Evolutionary conservation across 2,113 vertebrate species (phyloP).

Genomic region (Ciconia maguari): DNA sequence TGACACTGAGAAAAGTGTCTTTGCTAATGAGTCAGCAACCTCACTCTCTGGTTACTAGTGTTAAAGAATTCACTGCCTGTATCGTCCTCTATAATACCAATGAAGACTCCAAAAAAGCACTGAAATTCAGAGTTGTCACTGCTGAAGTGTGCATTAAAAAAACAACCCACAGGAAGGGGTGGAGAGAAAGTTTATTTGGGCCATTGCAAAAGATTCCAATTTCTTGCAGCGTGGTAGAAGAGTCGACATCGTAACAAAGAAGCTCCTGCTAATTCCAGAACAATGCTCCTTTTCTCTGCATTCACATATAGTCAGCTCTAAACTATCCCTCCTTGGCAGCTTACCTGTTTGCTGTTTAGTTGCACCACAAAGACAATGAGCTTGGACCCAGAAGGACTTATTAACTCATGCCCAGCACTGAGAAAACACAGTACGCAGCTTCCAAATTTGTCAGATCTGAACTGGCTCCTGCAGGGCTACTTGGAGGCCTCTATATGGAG

Average conservation of each 20-base stretch:
- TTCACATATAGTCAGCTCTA: not conserved
- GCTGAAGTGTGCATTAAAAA: not conserved
- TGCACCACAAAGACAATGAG: not conserved
- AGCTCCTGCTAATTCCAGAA: not conserved
- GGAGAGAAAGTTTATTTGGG: not conserved
- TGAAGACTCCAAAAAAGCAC: not conserved
- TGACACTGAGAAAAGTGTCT: not conserved
- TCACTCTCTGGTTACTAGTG: not conserved
- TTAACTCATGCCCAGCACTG: not conserved
- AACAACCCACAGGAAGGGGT: not conserved
- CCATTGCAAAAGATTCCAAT: not conserved
- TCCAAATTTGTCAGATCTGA: not conserved
- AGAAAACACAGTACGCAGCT: not conserved
- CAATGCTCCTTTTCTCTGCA: not conserved
- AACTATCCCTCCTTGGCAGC: not conserved
- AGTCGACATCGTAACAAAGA: accelerated
- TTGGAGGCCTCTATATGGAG: not conserved
- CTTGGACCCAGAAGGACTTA: not conserved
- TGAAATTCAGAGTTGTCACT: not conserved
- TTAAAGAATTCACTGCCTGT: not conserved
- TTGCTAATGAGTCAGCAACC: not conserved
- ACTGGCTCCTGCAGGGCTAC: not conserved
- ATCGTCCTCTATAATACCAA: not conserved
- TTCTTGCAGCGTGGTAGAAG: not conserved
- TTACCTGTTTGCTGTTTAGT: not conserved